phyloP scores from a whole-genome alignment of 2,113 vertebrate species.

The Athene cunicularia region DNA sequence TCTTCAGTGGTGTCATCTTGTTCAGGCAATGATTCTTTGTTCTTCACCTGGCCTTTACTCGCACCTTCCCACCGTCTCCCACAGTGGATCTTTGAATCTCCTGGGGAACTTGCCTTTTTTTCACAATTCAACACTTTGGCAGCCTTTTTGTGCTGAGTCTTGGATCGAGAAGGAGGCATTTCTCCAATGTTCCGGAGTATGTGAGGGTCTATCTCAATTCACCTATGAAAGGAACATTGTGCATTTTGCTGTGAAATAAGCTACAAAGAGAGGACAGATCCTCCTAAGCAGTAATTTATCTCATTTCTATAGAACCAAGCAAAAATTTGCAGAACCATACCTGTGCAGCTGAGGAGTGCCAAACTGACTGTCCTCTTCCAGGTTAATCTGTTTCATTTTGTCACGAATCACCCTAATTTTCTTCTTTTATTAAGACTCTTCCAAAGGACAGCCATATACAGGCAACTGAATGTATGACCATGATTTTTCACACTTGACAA shows the following conservation, averaged over 20 bases:
- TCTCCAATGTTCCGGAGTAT: neutral
- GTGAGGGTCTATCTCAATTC: neutral
- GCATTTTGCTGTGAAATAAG: neutral
- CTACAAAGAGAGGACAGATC: neutral
- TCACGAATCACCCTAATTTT: neutral
- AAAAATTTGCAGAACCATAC: neutral
- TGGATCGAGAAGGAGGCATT: slow-evolving; percentile 22
- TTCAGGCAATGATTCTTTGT: neutral
- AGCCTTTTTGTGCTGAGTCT: neutral
- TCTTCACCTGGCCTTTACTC: neutral
- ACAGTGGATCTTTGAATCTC: neutral
- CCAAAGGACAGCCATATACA: neutral
- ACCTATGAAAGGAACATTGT: neutral
- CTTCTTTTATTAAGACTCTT: neutral
- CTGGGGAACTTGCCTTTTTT: neutral
- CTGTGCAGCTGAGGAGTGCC: neutral
- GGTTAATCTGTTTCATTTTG: neutral
- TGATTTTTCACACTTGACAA: neutral
- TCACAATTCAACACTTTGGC: neutral
- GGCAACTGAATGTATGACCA: neutral
- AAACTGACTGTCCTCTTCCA: neutral
- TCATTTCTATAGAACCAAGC: neutral
- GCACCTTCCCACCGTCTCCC: neutral
- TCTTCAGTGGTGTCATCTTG: neutral
- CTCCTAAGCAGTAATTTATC: neutral